These are phyloP conservation scores for Nycticorax nycticorax DNA, from an alignment of 2,113 vertebrate species.

Conservation along the genomic window DNA sequence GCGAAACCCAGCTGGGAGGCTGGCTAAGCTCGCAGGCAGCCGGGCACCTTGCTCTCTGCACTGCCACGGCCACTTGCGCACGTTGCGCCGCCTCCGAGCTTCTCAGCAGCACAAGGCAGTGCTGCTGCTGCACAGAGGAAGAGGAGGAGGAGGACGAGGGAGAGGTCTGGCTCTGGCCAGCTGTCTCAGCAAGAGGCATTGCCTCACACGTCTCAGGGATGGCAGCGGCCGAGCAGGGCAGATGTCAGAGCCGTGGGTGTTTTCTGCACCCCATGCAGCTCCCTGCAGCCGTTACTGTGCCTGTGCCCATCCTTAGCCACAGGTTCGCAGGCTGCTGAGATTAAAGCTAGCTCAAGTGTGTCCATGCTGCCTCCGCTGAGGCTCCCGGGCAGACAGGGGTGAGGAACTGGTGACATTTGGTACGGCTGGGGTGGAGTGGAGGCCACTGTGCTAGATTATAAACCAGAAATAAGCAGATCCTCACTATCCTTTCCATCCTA, in stretches of 20 bases:
- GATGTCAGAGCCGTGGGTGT: not conserved
- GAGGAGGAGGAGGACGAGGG: not conserved
- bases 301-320: not conserved
- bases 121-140: fast-evolving
- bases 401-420: not conserved
- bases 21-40: not conserved
- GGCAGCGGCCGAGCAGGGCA: not conserved
- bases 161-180: not conserved
- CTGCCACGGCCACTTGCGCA: fast-evolving
- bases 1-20: not conserved
- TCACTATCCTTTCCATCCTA: not conserved
- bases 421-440: not conserved
- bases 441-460: not conserved
- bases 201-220: not conserved
- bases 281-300: not conserved
- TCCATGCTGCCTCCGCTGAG: not conserved
- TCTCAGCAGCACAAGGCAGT: not conserved
- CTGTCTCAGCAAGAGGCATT: not conserved
- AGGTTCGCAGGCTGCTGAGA: not conserved
- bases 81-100: fast-evolving
- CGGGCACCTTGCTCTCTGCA: not conserved
- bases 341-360: not conserved
- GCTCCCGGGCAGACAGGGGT: not conserved
- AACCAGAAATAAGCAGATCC: not conserved
- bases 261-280: not conserved